phyloP scores from a whole-genome alignment of 92 coral and sea anemone species.

The Umimayanthus chanpuru region DNA sequence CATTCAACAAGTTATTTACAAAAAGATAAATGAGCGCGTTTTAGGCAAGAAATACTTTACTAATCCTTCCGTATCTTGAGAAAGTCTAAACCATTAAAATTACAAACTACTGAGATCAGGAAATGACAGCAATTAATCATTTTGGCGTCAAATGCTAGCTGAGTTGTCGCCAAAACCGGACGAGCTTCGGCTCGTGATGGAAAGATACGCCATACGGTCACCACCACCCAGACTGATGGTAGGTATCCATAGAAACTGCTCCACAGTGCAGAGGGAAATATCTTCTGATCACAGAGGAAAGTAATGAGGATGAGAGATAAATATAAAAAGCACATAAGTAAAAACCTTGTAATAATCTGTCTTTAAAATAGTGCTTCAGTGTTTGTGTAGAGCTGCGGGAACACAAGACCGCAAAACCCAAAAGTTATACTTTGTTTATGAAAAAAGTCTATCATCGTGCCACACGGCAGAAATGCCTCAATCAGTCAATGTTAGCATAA shows the following conservation, averaged over 20 bases:
- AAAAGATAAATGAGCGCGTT: constrained; percentile 28
- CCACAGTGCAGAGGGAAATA: not conserved
- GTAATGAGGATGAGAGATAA: constrained; percentile 24
- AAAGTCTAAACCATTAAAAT: constrained; percentile 27
- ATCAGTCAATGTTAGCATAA: too few relatives aligned
- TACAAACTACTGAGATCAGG: constrained; percentile 56
- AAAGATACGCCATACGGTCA: constrained; percentile 20
- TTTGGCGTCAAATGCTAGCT: constrained; percentile 37
- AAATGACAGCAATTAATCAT: constrained; percentile 51
- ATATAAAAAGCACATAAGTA: constrained; percentile 11
- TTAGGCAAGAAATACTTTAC: constrained; percentile 40
- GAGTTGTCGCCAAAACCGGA: constrained; percentile 45
- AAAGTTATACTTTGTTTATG: too few relatives aligned
- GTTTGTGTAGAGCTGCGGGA: not conserved
- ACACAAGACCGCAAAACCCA: not conserved
- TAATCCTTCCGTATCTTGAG: constrained; percentile 46
- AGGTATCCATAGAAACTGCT: not conserved
- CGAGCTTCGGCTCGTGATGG: constrained; percentile 29
- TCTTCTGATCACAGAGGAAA: constrained; percentile 9
- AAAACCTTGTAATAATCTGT: not conserved
- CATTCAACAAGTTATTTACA: constrained; percentile 22
- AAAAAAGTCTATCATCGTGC: too few relatives aligned
- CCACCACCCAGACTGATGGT: constrained; percentile 38
- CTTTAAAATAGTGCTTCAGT: not conserved
- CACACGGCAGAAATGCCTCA: too few relatives aligned